These are phyloP conservation scores for Aplysina aerophoba DNA, from an alignment of 37 sponge, comb jelly and placozoan genomes.

Conservation along the genomic window DNA sequence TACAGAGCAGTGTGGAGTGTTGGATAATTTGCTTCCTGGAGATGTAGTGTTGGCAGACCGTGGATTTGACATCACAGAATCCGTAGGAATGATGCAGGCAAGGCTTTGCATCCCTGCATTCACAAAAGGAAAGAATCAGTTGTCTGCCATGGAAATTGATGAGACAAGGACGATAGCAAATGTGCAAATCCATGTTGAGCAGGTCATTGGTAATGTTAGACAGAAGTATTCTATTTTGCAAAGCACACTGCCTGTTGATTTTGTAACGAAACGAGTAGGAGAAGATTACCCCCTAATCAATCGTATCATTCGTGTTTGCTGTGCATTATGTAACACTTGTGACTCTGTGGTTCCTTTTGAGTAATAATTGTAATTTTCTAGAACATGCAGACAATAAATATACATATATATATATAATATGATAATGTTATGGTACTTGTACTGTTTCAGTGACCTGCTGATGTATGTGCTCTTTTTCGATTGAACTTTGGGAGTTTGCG, in stretches of 20 bases:
- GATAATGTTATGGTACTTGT: no score
- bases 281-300: slow-evolving; percentile 35
- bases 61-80: slow-evolving; percentile 76
- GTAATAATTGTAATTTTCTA: no score
- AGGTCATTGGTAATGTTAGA: slow-evolving; percentile 62
- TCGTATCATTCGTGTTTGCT: slow-evolving; percentile 49
- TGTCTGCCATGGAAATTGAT: slow-evolving; percentile 53
- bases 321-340: slow-evolving; percentile 64
- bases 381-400: no score
- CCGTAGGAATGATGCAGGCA: slow-evolving; percentile 59
- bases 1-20: slow-evolving; percentile 60
- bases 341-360: slow-evolving; percentile 59
- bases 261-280: slow-evolving; percentile 21
- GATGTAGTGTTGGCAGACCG: slow-evolving; percentile 77
- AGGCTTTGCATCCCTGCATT: slow-evolving; percentile 64
- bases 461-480: no score
- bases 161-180: slow-evolving; percentile 71
- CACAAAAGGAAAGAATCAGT: slow-evolving; percentile 69
- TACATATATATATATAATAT: no score
- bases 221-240: slow-evolving; percentile 62
- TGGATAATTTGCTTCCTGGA: slow-evolving; percentile 69
- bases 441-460: no score
- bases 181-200: slow-evolving; percentile 79
- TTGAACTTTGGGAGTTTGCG: no score
- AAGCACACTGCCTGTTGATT: slow-evolving; percentile 54